phyloP scores from a whole-genome alignment of 2,888 invertebrate species.

The Cataglyphis altisquamis region DNA sequence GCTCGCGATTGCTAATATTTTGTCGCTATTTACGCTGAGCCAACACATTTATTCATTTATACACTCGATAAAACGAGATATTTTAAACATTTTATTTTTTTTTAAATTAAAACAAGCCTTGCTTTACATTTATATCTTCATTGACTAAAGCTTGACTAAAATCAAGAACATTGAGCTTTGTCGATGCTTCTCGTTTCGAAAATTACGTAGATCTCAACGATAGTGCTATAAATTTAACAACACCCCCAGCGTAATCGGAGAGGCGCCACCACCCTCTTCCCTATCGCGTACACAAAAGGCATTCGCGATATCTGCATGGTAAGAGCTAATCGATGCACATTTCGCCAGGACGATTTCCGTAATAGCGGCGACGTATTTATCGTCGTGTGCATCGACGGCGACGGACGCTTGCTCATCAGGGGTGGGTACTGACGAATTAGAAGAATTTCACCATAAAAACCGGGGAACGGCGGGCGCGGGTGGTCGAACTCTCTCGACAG shows the following conservation, averaged over 20 bases:
- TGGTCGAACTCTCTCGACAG: slow-evolving; percentile 54
- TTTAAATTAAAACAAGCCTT: neutral
- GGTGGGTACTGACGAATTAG: slow-evolving; percentile 78
- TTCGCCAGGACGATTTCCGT: slow-evolving; percentile 71
- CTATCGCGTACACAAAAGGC: slow-evolving; percentile 52
- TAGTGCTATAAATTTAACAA: slow-evolving; percentile 35
- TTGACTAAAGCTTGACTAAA: neutral
- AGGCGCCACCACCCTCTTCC: slow-evolving; percentile 37
- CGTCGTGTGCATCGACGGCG: slow-evolving; percentile 32
- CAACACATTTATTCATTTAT: neutral
- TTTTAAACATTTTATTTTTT: neutral
- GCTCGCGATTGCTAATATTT: slow-evolving; percentile 21
- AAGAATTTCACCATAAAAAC: slow-evolving; percentile 84
- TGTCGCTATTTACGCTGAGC: neutral
- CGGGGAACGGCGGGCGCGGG: slow-evolving; percentile 35
- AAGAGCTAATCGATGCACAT: slow-evolving; percentile 71
- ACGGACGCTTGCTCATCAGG: slow-evolving; percentile 20
- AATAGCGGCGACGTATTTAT: slow-evolving; percentile 69
- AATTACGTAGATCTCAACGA: slow-evolving; percentile 12
- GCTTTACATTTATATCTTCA: too few species aligned
- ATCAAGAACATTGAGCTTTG: neutral
- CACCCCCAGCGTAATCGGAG: slow-evolving; percentile 17
- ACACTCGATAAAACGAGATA: neutral
- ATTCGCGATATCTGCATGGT: slow-evolving; percentile 55
- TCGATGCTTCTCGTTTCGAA: neutral